Base-by-base conservation (phyloP, 1,140 invertebrate genomes). In the Muscidifurax raptorellus region DNA sequence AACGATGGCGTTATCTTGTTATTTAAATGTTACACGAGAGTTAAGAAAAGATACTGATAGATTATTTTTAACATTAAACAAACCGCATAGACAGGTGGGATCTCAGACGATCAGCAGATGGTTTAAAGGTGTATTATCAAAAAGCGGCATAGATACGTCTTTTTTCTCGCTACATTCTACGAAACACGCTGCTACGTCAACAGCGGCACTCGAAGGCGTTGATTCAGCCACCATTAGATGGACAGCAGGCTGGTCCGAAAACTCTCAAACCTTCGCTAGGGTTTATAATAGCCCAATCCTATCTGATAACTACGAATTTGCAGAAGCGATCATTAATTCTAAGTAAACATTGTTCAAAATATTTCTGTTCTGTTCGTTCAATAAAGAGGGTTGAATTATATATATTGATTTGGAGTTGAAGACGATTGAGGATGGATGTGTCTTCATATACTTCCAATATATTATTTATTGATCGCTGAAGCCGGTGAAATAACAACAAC, bases 31-130 rank as follows among this genome's bases (percentile, higher is more conserved):
- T 27, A 84, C 83, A 18, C 64, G 25, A 74, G 32, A 52, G 27
- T 13, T 83, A 15, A 80, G 83, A 72, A 25, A 36, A 2, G 2
- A 72, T 40, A 52, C 22, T 13, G 13, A 83, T 28, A 28, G 18
- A 18, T 76, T 86, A n/a, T 85, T 87, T 74, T 72, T 87, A 25
- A 40, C 84, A 15, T 52, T 22, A 7, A 85, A 80, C 76, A 40
- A 69, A 12, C 86, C 86, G 13, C 72, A 28, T 40, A 84, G 80
- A 76, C 2, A 36, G 1, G 80, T 75, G 12, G 9, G 32, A 28
- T 40, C 75, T 2, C 86, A 87, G 67, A 85, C 83, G 1, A 66
- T 87, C 6, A 82, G 77, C 40, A 72, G 74, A n/a, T 87, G 85
- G 83, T 77, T 87, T 40, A 85, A 83, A n/a, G 15, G 0, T 1